A percentile compares a stretch with the other conserved stretches of the same genome.
These are phyloP conservation scores for Gymnocheta viridis DNA, from an alignment of 2,888 invertebrate genomes.

Conservation along the genomic window DNA sequence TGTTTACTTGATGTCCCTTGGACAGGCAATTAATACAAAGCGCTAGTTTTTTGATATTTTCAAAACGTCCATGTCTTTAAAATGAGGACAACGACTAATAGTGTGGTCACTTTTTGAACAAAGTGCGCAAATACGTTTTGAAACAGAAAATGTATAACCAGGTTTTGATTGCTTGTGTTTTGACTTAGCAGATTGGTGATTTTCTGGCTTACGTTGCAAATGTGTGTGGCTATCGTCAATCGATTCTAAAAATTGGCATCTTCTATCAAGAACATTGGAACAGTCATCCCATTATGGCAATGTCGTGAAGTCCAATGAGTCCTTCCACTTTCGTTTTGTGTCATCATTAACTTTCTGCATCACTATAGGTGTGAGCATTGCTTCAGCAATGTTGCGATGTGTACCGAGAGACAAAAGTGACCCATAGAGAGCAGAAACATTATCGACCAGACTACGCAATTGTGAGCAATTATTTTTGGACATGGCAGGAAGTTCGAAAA, in stretches of 20 bases:
- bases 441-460: constrained; percentile 23
- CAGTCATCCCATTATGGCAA: constrained; percentile 37
- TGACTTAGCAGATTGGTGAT: background rate
- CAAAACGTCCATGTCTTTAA: too few relatives aligned
- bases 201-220: background rate
- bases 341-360: constrained; percentile 30
- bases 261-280: constrained; percentile 36
- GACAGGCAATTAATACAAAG: too few relatives aligned
- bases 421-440: constrained; percentile 49
- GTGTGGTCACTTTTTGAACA: too few relatives aligned
- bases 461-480: constrained; percentile 15
- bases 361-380: constrained; percentile 31
- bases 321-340: constrained; percentile 36
- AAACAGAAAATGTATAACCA: background rate
- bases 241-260: constrained; percentile 44
- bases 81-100: too few relatives aligned
- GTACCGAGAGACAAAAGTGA: constrained; percentile 44
- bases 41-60: too few relatives aligned
- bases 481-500: too few relatives aligned
- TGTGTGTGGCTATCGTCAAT: background rate
- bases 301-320: constrained; percentile 26
- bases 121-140: constrained; percentile 16
- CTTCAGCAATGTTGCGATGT: constrained; percentile 45
- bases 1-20: too few relatives aligned
- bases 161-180: background rate